Conservation (phyloP, 2,888 invertebrate genomes). For the Colletes collaris region DNA sequence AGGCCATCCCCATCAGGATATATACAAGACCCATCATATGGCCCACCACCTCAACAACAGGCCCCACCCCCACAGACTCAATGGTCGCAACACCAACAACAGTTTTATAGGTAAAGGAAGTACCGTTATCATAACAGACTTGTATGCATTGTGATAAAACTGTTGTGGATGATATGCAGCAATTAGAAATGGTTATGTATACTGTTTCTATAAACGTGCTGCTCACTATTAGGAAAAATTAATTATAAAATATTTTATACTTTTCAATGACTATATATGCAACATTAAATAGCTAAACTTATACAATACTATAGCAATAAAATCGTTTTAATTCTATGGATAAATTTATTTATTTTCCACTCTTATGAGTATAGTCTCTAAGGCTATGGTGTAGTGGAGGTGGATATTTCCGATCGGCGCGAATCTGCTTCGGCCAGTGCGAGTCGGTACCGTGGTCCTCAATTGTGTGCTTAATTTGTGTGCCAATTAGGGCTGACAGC, state of each 20-base stretch:
- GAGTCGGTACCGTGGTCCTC: too few species aligned
- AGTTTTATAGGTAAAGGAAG: constrained; percentile 86
- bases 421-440: too few species aligned
- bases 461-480: too few species aligned
- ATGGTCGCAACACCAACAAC: constrained; percentile 85
- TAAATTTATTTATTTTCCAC: constrained; percentile 62
- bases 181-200: constrained; percentile 10
- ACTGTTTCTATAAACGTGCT: constrained; percentile 22
- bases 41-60: constrained; percentile 80
- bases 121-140: constrained; percentile 18
- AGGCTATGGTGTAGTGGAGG: too few species aligned
- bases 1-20: constrained; percentile 78
- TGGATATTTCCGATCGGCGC: too few species aligned
- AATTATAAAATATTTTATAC: constrained; percentile 65
- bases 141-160: constrained; percentile 48
- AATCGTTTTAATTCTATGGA: constrained; percentile 60
- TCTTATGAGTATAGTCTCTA: constrained; percentile 23
- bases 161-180: constrained; percentile 33
- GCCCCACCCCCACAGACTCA: constrained; percentile 78
- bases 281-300: constrained; percentile 46
- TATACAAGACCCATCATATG: constrained; percentile 80
- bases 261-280: constrained; percentile 56
- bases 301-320: constrained; percentile 74
- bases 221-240: constrained; percentile 36
- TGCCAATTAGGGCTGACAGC: too few species aligned